phyloP scores from a whole-genome alignment of 2,888 invertebrate genomes.

The Polia nebulosa region DNA sequence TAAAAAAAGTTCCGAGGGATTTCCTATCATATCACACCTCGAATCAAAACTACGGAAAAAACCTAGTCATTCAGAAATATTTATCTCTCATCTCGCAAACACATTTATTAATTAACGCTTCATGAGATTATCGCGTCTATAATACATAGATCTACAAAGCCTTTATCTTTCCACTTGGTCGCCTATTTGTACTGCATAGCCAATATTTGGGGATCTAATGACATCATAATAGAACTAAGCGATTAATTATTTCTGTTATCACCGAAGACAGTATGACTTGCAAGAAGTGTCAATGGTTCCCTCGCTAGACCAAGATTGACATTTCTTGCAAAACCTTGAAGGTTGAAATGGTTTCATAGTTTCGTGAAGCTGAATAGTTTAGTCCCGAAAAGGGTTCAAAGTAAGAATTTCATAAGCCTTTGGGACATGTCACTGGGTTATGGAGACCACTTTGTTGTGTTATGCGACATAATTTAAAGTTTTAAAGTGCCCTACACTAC shows the following conservation, averaged over 20 bases:
- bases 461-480: neutral
- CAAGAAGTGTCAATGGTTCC: constrained; percentile 36
- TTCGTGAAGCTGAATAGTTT: constrained; percentile 52
- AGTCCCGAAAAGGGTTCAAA: constrained; percentile 51
- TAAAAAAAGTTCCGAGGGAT: no score
- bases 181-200: constrained; percentile 65
- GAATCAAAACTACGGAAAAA: neutral
- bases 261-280: constrained; percentile 57
- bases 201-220: constrained; percentile 72
- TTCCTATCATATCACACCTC: no score
- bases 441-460: neutral
- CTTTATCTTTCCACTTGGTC: constrained; percentile 77
- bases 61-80: constrained; percentile 1
- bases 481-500: neutral
- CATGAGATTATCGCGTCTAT: constrained; percentile 39
- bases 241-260: constrained; percentile 80
- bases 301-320: constrained; percentile 18
- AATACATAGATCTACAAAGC: constrained; percentile 49
- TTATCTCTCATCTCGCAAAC: constrained; percentile 1
- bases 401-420: constrained; percentile 50
- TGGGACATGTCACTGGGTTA: neutral
- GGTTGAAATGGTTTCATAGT: constrained; percentile 15
- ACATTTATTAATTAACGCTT: constrained; percentile 49
- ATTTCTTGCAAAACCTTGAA: constrained; percentile 33
- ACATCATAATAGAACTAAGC: constrained; percentile 74